Evolutionary conservation across 2,888 invertebrate genomes (phyloP).

Genomic region (Drosophila robusta): DNA sequence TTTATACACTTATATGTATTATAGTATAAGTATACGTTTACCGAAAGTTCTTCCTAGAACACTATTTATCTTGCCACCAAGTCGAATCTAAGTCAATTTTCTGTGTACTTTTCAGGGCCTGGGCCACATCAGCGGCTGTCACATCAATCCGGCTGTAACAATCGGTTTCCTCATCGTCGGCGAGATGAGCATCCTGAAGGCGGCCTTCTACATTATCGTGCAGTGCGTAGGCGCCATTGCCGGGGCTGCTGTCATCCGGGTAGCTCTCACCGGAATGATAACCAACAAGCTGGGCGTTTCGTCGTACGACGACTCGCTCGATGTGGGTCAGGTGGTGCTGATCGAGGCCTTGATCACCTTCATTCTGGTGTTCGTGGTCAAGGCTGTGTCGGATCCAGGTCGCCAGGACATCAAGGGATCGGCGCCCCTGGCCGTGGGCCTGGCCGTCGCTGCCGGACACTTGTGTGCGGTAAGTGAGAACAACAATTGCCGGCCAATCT

Average conservation of each 20-base stretch:
- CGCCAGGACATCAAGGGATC: conserved; percentile 93
- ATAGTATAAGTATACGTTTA: too few relatives aligned
- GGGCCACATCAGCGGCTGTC: conserved; percentile 95
- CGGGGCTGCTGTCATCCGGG: conserved; percentile 91
- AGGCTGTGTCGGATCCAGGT: conserved; percentile 92
- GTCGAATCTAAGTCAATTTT: neutral
- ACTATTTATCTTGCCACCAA: too few relatives aligned
- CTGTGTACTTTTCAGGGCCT: conserved; percentile 87
- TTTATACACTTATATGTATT: too few relatives aligned
- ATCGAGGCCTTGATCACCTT: conserved; percentile 95
- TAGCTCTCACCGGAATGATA: conserved; percentile 86
- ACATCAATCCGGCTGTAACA: conserved; percentile 97
- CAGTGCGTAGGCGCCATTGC: conserved; percentile 93
- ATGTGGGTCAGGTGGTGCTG: conserved; percentile 91
- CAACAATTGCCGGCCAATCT: neutral
- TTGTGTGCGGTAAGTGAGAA: conserved; percentile 90
- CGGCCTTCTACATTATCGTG: conserved; percentile 91
- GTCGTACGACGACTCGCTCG: conserved; percentile 86
- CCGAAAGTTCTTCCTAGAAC: too few relatives aligned
- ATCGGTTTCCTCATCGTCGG: conserved; percentile 92
- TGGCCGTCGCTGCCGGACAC: conserved; percentile 94
- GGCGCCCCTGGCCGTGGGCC: conserved; percentile 94
- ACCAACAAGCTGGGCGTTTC: conserved; percentile 88
- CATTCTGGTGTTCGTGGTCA: conserved; percentile 93
- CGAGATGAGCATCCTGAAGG: conserved; percentile 92